Evolutionary conservation across 1,140 invertebrate species (phyloP), one percentile per base, ranked within the genome.

Genomic region (Agrypnia vestita): DNA sequence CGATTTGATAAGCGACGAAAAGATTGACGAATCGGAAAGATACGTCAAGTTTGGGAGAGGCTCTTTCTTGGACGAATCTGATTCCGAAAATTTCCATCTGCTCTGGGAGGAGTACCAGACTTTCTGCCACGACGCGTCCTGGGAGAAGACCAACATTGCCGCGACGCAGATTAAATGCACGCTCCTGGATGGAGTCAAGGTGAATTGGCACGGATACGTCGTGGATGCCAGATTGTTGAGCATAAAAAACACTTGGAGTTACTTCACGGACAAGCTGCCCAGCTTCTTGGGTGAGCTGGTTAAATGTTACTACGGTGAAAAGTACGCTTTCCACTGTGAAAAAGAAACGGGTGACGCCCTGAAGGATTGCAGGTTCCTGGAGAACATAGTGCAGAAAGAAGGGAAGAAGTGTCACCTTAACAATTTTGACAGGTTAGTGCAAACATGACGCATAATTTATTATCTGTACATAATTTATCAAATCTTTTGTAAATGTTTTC

Each of bases 191-290:
- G 92, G 93, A 11, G 86, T 92, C 35, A 86, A 89, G 0, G 88
- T 95, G 4, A 90, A 91, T 49, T 95, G 94, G 94, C 92, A 94
- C 81, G 94, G 94, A 46, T 94, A 92, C 83, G 90, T 95, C 0
- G 91, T 91, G 3, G 92, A 93, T 67, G 91, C 94, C 0, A 91
- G 91, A 47, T 85, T 96, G 7, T 91, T 88, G 56, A 91, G 88
- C 11, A 89, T 94, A 0, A 87, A 86, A 17, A 96, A 96, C 84
- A 90, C 88, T 72, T 90, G 93, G 64, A 92, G 89, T 19, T 86
- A 89, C 55, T 82, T 93, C 12, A 86, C 93, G 1, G 84, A 91
- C 17, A 92, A 91, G 85, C 84, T 95, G 19, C 94, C 94, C 0
- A 83, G 86, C 0, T 87, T 90, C 84, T 72, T 94, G 12, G 88